Evolutionary conservation across 2,797 vertebrate species (phyloP), one percentile per base, ranked within the genome.

Genomic region (Psittacula derbiana): DNA sequence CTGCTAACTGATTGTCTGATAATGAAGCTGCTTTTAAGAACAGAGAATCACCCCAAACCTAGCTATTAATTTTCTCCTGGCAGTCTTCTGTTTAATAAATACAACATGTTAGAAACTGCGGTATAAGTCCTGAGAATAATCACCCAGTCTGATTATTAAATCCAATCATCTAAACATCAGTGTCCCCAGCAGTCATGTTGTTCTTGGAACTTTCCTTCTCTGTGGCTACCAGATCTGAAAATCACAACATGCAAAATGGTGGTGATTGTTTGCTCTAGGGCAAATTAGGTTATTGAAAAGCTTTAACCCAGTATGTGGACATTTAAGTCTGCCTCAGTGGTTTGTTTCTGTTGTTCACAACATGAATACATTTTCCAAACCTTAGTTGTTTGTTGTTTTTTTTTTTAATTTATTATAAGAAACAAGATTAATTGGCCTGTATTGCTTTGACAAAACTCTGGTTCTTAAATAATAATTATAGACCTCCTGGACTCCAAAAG

Each of bases 371-470:
- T 85, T 95, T 96, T 88, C 91, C 73, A 95, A 94, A 81, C 69
- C 58, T 66, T 60, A 70, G 36, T 36, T 36, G 36, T 36, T 36
- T n/a, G n/a, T n/a, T 90, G 70, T 86, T 76, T 80, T 92, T 93
- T 90, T 86, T 72, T 88, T 74, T 74, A 57, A 94, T 95, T 95
- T 91, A 84, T 92, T 91, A 43, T 38, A 78, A 92, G 80, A 84
- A 94, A 64, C 33, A 71, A 91, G 76, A 90, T 91, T 90, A 88
- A 85, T 94, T 90, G n/a, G 61, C 18, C 46, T 90, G 11, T 57
- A 60, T 4, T 86, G 19, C 55, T 92, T 93, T 84, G 55, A 90
- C 38, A 88, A 86, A 90, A 52, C 36, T 88, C 25, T 92, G 10
- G 25, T 80, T 92, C 57, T 80, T 86, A 90, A 94, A 76, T 73